Base-by-base conservation (phyloP, 2,113 vertebrate species). In the Catharus bicknelli region DNA sequence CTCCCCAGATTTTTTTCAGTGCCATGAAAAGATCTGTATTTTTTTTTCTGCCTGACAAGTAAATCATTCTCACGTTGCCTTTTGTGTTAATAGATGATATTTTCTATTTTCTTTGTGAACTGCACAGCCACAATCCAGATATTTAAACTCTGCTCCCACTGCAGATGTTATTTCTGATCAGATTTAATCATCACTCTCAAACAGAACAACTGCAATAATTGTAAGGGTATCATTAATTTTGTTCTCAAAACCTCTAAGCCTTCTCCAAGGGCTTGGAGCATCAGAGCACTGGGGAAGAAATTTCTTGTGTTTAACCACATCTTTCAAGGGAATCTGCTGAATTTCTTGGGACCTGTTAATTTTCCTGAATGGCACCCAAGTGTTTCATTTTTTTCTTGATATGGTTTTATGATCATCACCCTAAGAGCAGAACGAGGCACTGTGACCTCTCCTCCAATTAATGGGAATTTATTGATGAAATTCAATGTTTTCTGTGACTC, bases 371-470 rank as follows among this genome's bases (percentile, higher is more conserved):
- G 7, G 11, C 40, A 70, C 57, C 26, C 30, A 5, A 68, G 12
- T 1, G 3, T 8, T 74, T 10, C 0, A 1, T 51, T 36, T n/a
- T 36, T 30, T 55, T 23, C 11, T 5, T 8, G 3, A 1, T 0
- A 0, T 2, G 22, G 51, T 78, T 92, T 87, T 53, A 36, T 59
- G 43, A 32, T 27, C 48, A n/a, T 27, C 55, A 40, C 45, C 57
- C 42, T 9, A 51, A 67, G 62, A 69, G 40, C 91, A 94, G 72
- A 11, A 92, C 74, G 86, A 94, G 84, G 50, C 91, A 61, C 62
- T 32, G 3, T 10, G 67, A 79, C 29, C 80, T 70, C 88, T 54
- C 13, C 72, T 79, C 62, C 69, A 69, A 34, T 55, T 26, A 27
- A 42, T 4, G 40, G 14, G 26, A 40, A 32, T 58, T 86, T 45